Percentiles rank a stretch among this genome's conserved stretches.
phyloP scores from a whole-genome alignment of 2,113 vertebrate species.

The Pseudorasbora parva region DNA sequence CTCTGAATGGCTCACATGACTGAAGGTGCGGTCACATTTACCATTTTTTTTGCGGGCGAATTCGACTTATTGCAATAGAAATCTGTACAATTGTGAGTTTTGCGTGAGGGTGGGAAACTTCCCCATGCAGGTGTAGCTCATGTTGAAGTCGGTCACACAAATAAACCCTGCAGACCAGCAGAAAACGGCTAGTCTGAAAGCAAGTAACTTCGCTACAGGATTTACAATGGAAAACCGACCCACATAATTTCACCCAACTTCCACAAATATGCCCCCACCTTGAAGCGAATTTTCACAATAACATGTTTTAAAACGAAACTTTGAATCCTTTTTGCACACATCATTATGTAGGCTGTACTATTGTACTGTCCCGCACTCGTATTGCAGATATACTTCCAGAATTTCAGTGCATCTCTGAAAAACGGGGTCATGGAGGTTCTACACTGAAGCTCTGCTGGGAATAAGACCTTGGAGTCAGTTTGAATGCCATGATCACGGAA shows the following conservation, averaged over 20 bases:
- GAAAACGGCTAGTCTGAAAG: too few relatives aligned
- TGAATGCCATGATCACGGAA: neutral
- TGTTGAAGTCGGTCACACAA: neutral
- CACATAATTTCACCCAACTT: too few relatives aligned
- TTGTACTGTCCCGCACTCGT: neutral
- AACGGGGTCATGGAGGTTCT: conserved; percentile 4
- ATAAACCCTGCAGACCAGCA: too few relatives aligned
- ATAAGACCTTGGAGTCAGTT: neutral
- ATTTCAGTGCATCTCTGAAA: neutral
- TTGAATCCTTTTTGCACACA: neutral
- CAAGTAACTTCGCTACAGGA: too few relatives aligned
- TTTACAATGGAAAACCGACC: too few relatives aligned
- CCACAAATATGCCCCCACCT: neutral
- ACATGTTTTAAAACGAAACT: conserved; percentile 14
- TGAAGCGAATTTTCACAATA: neutral
- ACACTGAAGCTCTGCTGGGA: neutral
- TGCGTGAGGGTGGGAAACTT: too few relatives aligned
- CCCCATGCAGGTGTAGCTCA: neutral
- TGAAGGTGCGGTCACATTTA: neutral
- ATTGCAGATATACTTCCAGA: neutral
- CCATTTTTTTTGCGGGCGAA: neutral
- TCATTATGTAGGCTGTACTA: conserved; percentile 11
- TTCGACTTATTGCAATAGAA: too few relatives aligned
- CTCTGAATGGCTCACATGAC: conserved; percentile 9
- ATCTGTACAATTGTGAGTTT: too few relatives aligned